Evolutionary conservation across 2,113 vertebrate genomes (phyloP), one percentile per base, ranked within the genome.

Genomic region (Jaculus jaculus): DNA sequence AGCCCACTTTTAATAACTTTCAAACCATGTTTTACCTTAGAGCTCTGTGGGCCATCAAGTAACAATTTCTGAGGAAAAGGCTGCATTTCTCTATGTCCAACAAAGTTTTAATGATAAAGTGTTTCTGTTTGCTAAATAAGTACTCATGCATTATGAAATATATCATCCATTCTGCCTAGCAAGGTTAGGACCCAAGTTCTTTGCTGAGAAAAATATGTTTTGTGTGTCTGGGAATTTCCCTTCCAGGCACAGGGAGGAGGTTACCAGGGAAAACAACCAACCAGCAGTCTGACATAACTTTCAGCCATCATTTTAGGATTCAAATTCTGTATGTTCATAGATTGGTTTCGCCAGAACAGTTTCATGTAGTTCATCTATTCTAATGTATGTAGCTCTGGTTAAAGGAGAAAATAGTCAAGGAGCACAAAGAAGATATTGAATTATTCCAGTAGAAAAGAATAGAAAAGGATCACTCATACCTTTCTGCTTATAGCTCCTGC

Each of bases 41-140:
- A 10, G 69, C 74, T 68, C 90, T 75, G 7, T 37, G 47, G 88
- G 32, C 34, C 37, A 74, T 81, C 34, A 51, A 91, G 87, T 69
- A 69, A 17, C 37, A 42, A 87, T 61, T 85, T 74, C 32, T 74
- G 78, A 91, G 39, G 81, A 68, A 93, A 93, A 88, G 85, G 68
- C 90, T 94, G 74, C 7, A 68, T 51, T 84, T 79, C 9, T 24
- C 0, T 91, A 73, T 79, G 79, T 96, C 74, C 90, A 90, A 84
- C 5, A 88, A 95, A 1, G 18, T 28, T 82, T 95, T 97, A 97
- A 98, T 97, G 96, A 96, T 81, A 91, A 95, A 95, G 84, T 15
- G 21, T 73, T 94, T 63, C 72, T 89, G 12, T 92, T 95, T 96
- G 95, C 95, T 97, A 96, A 93, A 91, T 87, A 90, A 96, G 69